A percentile compares a stretch with the other conserved stretches of the same genome.
Evolutionary conservation across 2,797 vertebrate species (phyloP).

Genomic region (Phataginus tetradactyla): DNA sequence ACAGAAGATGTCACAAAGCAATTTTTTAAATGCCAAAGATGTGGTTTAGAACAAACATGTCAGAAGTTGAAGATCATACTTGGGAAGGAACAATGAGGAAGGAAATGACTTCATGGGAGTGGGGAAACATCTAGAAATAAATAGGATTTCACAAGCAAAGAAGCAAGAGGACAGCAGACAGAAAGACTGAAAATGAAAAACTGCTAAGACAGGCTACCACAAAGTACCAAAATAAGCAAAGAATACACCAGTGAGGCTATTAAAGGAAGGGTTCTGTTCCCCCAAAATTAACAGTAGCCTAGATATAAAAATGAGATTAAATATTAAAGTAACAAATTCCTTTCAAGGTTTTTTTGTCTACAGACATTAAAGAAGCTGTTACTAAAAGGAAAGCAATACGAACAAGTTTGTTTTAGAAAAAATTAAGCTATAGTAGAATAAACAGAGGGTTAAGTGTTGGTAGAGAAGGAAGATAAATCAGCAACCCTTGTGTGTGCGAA

Average conservation of each 20-base stretch:
- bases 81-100: not conserved
- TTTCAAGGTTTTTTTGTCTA: conserved; percentile 1
- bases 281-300: not conserved
- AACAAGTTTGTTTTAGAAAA: not conserved
- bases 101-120: not conserved
- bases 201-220: not conserved
- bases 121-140: not conserved
- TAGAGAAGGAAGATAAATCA: not conserved
- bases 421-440: not conserved
- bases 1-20: not conserved
- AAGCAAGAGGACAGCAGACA: not conserved
- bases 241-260: not conserved
- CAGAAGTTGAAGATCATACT: not conserved
- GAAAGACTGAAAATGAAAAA: not conserved
- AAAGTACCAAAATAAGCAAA: not conserved
- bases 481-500: not conserved
- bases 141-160: conserved; percentile 8
- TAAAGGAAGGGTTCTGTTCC: not conserved
- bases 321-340: not conserved
- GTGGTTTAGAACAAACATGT: not conserved
- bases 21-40: not conserved
- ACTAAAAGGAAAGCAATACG: conserved; percentile 11
- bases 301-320: conserved; percentile 31
- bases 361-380: not conserved
- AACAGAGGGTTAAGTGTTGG: not conserved